Evolutionary conservation across 2,113 vertebrate genomes (phyloP), one percentile per base, ranked within the genome.

Genomic region (Pterocles burchelli): DNA sequence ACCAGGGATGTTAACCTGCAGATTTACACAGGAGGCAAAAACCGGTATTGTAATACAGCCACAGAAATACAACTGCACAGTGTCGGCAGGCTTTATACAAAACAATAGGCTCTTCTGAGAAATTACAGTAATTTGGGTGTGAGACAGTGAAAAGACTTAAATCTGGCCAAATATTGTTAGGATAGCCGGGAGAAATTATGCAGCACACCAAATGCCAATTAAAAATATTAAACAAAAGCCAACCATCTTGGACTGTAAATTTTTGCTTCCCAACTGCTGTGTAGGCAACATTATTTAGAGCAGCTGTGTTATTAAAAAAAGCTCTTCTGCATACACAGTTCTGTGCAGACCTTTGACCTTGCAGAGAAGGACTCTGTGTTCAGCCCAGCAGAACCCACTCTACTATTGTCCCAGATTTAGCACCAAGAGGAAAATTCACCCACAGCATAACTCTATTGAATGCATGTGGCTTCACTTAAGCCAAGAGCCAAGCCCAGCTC

Each of bases 201-300:
- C 38, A 48, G 67, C 54, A 89, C 51, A 88, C 36, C 62, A 90
- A 89, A 54, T 13, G 57, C 62, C 46, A 95, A 77, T 51, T 94
- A 55, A 66, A 88, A 88, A 79, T 0, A 1, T 25, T 79, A 70
- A 90, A 88, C 18, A 76, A 82, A 90, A 92, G 52, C 36, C 62
- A 95, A 45, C 29, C 62, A 62, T 51, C 41, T 80, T 24, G 10
- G 54, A 59, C 88, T 61, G 74, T 51, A 43, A 6, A 67, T 63
- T 76, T 94, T 26, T 85, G 43, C 52, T 25, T 66, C 52, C 81
- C 55, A 90, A 17, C 20, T 91, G 79, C 75, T 70, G 55, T 16
- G 48, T 24, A 74, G 74, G 75, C 72, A 67, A 67, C 38, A 13
- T 52, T 62, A 52, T 62, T 76, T 48, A 76, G 55, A 89, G 71